Percentiles rank a stretch among this genome's conserved stretches.
These are phyloP conservation scores for Sycobia sp. DNA, from an alignment of 1,140 invertebrate species.

Conservation along the genomic window DNA sequence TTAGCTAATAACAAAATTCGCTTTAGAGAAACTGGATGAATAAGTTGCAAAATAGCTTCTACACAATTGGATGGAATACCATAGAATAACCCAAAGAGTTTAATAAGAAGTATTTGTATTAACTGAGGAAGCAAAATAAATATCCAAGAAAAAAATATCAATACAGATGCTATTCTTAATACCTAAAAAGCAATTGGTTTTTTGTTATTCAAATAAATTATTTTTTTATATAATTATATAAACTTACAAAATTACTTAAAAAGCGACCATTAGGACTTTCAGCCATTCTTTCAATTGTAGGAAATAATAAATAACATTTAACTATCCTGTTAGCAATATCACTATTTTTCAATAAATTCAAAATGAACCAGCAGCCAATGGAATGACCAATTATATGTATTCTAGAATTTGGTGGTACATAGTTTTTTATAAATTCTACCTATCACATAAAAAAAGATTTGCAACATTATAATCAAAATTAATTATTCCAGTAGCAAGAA, in stretches of 20 bases:
- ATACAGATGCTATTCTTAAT: slow-evolving; percentile 61
- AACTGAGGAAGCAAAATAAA: slow-evolving; percentile 66
- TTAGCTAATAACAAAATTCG: slow-evolving; percentile 67
- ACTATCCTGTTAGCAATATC: slow-evolving; percentile 58
- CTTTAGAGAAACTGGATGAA: slow-evolving; percentile 61
- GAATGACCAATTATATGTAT: slow-evolving; percentile 84
- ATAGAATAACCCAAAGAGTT: slow-evolving; percentile 60
- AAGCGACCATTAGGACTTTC: slow-evolving; percentile 72
- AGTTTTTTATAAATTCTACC: slow-evolving; percentile 73
- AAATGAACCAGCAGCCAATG: slow-evolving; percentile 78
- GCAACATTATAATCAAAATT: no score
- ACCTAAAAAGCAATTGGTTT: slow-evolving; percentile 43
- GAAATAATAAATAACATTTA: slow-evolving; percentile 77
- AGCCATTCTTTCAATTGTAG: slow-evolving; percentile 80
- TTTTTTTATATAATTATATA: neutral
- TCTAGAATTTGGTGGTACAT: slow-evolving; percentile 70
- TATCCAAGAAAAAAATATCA: slow-evolving; percentile 66
- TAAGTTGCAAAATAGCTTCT: slow-evolving; percentile 60
- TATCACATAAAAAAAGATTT: slow-evolving; percentile 43
- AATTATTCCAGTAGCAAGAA: neutral
- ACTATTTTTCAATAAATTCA: slow-evolving; percentile 73
- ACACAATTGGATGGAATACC: slow-evolving; percentile 56
- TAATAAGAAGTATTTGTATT: slow-evolving; percentile 61
- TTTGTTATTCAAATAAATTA: neutral
- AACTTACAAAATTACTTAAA: slow-evolving; percentile 61